These are phyloP conservation scores for Rapana venosa DNA, from an alignment of 2,888 invertebrate genomes.

Conservation along the genomic window DNA sequence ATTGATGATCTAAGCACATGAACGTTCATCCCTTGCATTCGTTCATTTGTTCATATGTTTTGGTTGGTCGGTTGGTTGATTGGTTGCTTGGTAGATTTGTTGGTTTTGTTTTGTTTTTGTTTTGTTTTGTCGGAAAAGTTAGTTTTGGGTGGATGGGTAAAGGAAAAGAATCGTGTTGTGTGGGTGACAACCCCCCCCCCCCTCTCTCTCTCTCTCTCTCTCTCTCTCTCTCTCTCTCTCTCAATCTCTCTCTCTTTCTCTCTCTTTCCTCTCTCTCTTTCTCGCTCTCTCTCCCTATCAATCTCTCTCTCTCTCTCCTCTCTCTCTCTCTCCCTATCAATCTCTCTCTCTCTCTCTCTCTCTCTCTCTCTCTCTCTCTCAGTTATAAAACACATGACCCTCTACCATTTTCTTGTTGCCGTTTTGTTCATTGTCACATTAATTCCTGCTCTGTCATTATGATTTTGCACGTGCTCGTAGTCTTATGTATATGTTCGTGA, in stretches of 20 bases:
- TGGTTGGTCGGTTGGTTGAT: not conserved
- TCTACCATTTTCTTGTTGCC: not conserved
- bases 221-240: not conserved
- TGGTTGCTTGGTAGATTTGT: not conserved
- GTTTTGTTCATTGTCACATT: no score
- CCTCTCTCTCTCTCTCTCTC: not conserved
- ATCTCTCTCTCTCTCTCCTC: not conserved
- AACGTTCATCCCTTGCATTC: not conserved
- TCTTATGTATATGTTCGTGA: not conserved
- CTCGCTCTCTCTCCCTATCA: not conserved
- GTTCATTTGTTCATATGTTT: not conserved
- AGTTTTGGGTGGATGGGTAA: not conserved
- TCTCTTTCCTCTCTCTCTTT: not conserved
- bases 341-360: not conserved
- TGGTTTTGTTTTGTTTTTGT: not conserved
- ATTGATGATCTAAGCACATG: slow-evolving; percentile 37
- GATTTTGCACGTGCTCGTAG: not conserved
- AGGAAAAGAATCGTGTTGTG: not conserved
- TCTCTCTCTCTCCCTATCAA: not conserved
- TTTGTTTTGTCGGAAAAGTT: not conserved
- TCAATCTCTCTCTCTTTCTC: not conserved
- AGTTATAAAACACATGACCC: not conserved
- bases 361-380: not conserved
- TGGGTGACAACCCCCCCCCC: not conserved
- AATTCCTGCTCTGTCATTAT: not conserved